Base-by-base conservation (phyloP, 1,140 invertebrate genomes). In the Eciton burchellii region DNA sequence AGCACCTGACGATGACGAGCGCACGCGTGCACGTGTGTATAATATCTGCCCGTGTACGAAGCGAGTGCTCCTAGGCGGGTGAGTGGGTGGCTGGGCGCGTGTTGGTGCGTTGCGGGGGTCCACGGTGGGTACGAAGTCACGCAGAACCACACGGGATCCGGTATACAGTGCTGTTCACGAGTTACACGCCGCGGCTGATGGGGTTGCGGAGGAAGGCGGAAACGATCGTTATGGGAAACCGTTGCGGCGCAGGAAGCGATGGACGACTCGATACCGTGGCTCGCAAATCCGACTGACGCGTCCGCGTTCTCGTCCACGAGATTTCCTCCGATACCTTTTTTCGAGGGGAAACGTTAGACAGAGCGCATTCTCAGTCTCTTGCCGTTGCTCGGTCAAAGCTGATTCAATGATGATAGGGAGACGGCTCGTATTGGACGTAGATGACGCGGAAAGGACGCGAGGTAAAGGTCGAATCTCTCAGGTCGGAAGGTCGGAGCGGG, bases 1-100 rank as follows among this genome's bases (percentile, higher is more conserved):
- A 88, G 86, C 82, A 65, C 85, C 86, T 88, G 86, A 88, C 87
- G 87, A 88, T 88, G 87, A 88, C 87, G 86, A 88, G 83, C 85
- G 68, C 49, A 71, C 54, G 70, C 68, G 49, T 83, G 45, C 62
- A 83, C 86, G 35, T 63, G 21, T 56, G 68, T 35, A 35, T 35
- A 35, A 35, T 35, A 35, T 35, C 2, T 35, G 6, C 6, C 35
- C 26, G 66, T 47, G 77, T 73, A 65, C 66, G 65, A 62, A n/a
- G 43, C 59, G 60, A 12, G 47, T 68, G 68, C 16, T 11, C 35
- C 21, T 74, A 65, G n/a, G 43, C 12, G 19, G 43, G 21, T 26
- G 43, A 16, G 21, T 68, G 21, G 63, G 41, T 65, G 35, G 41
- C 19, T 68, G 9, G 68, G 0, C 35, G 66, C 52, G 65, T 49